phyloP scores from a whole-genome alignment of 2,113 vertebrate genomes.

The Cepphus grylle region DNA sequence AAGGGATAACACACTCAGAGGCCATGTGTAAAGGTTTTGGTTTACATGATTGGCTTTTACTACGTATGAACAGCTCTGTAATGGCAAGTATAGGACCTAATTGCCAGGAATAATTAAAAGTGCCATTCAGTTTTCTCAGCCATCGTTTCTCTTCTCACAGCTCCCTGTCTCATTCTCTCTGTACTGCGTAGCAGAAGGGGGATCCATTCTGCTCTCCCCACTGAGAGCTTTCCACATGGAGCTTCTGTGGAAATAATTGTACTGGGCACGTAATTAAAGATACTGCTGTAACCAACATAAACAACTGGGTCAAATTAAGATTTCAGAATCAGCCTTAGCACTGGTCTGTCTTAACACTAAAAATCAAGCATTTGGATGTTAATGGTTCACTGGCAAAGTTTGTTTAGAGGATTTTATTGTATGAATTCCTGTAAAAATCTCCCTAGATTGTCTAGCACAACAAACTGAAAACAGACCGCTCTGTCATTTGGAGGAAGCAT shows the following conservation, averaged over 20 bases:
- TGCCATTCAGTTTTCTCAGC: background rate
- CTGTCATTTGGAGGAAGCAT: background rate
- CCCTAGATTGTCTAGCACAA: background rate
- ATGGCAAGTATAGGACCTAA: background rate
- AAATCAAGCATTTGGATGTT: background rate
- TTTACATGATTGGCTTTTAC: background rate
- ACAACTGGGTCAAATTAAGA: background rate
- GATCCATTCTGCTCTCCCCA: background rate
- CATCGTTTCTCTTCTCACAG: background rate
- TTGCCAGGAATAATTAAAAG: background rate
- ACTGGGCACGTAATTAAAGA: background rate
- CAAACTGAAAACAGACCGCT: background rate
- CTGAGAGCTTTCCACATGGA: background rate
- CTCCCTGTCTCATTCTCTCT: background rate
- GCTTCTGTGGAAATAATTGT: background rate
- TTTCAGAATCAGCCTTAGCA: background rate
- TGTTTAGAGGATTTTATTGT: background rate
- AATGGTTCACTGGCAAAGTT: background rate
- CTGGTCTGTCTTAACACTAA: background rate
- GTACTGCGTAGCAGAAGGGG: background rate
- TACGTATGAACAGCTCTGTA: background rate
- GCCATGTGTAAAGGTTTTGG: background rate
- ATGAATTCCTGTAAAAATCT: background rate
- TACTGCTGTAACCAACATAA: background rate
- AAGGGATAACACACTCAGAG: background rate